A percentile compares a stretch with the other conserved stretches of the same genome.
phyloP scores from a whole-genome alignment of 92 coral and sea anemone species.

The Phenganax marumi region DNA sequence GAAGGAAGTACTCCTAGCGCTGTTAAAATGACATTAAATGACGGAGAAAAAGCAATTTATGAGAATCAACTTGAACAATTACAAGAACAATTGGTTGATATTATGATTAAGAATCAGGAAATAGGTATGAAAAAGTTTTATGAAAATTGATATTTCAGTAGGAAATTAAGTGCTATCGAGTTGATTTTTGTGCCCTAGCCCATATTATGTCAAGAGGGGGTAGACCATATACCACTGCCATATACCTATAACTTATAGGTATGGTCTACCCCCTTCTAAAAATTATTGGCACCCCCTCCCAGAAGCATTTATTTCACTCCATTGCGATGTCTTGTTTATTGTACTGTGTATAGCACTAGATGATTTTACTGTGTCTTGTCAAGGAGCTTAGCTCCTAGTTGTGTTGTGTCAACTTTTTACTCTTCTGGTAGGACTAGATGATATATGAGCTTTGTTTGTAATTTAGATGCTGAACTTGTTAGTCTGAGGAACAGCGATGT shows the following conservation, averaged over 20 bases:
- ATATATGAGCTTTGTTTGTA: neutral
- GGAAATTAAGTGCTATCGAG: neutral
- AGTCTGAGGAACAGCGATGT: conserved; percentile 58
- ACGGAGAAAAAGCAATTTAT: conserved; percentile 72
- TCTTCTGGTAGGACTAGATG: neutral
- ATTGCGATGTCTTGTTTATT: too few species aligned
- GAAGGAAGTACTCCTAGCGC: neutral
- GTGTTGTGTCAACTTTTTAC: neutral
- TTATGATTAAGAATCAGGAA: conserved; percentile 93
- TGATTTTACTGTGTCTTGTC: too few species aligned
- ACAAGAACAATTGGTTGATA: conserved; percentile 89
- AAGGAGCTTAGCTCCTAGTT: too few species aligned
- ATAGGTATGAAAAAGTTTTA: conserved; percentile 55
- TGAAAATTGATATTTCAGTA: neutral
- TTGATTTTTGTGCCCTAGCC: neutral
- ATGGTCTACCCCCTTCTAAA: too few species aligned
- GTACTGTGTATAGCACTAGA: too few species aligned
- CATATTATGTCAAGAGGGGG: neutral
- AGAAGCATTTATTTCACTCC: too few species aligned
- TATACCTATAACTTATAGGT: neutral
- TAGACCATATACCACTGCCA: too few species aligned
- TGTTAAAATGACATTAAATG: neutral
- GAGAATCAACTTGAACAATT: conserved; percentile 90
- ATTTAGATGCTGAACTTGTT: conserved; percentile 65
- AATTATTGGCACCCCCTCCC: too few species aligned